These are phyloP conservation scores for Digitonthophagus gazella DNA, from an alignment of 2,888 invertebrate species.

Conservation along the genomic window DNA sequence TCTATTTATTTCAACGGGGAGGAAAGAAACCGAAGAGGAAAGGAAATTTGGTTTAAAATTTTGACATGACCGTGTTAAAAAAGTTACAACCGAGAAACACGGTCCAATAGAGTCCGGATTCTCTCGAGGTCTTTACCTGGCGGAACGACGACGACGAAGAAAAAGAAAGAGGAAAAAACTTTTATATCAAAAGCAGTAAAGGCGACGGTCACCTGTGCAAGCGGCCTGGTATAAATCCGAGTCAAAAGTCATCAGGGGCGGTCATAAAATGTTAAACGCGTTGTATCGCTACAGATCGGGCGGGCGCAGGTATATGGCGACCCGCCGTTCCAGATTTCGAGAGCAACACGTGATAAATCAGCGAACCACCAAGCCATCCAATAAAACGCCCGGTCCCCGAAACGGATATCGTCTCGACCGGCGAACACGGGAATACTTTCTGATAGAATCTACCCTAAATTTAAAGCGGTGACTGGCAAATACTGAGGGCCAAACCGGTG, in stretches of 20 bases:
- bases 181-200: background rate
- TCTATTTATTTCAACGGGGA: background rate
- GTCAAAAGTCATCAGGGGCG: conserved; percentile 13
- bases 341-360: conserved; percentile 36
- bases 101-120: background rate
- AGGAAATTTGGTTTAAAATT: background rate
- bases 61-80: background rate
- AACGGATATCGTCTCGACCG: conserved; percentile 29
- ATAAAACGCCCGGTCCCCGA: conserved; percentile 34
- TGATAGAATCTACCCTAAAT: conserved; percentile 48
- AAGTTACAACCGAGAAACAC: background rate
- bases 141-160: background rate
- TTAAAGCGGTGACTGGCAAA: conserved; percentile 49
- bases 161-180: background rate
- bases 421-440: conserved; percentile 31
- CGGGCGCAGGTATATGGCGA: conserved; percentile 14
- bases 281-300: conserved; percentile 3
- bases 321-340: conserved; percentile 27
- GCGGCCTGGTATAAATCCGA: conserved; percentile 10
- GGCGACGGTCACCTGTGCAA: background rate
- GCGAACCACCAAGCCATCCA: conserved; percentile 27
- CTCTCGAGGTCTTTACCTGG: background rate
- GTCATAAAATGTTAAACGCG: conserved; percentile 14
- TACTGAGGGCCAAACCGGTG: conserved; percentile 35
- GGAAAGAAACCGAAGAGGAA: too few species aligned